Evolutionary conservation across 2,113 vertebrate genomes (phyloP).

Genomic region (Delphinapterus leucas): DNA sequence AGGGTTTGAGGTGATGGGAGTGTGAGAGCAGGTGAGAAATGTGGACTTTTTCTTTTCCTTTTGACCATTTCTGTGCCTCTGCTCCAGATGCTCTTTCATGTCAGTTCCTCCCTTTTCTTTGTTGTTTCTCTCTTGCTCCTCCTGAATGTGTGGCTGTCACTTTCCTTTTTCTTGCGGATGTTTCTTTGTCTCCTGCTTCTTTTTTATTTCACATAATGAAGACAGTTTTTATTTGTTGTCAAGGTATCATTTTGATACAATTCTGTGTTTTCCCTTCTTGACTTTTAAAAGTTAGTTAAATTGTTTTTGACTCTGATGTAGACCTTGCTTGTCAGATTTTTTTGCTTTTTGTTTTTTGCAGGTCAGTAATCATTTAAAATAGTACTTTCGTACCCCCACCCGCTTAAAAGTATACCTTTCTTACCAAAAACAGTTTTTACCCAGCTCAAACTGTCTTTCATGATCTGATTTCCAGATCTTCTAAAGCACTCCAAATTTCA

Average conservation of each 20-base stretch:
- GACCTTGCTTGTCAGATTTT: background rate
- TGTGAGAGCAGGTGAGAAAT: background rate
- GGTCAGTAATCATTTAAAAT: background rate
- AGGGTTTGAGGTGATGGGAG: background rate
- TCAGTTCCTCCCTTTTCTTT: background rate
- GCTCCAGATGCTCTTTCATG: background rate
- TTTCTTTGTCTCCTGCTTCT: background rate
- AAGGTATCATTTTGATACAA: background rate
- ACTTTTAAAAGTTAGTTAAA: conserved; percentile 37
- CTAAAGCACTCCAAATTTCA: background rate
- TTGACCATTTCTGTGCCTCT: background rate
- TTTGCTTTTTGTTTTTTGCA: background rate
- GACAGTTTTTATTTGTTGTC: background rate
- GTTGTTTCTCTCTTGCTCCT: background rate
- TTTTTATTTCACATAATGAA: background rate
- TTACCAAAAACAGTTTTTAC: background rate
- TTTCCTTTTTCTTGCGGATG: background rate
- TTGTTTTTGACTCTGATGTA: background rate
- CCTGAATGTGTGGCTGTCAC: background rate
- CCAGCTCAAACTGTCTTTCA: background rate
- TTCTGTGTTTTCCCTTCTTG: background rate
- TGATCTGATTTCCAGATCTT: background rate
- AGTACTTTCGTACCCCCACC: background rate
- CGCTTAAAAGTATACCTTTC: background rate
- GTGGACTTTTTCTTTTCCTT: background rate